Conservation (phyloP, 2,888 invertebrate genomes). For the Morpho helenor region DNA sequence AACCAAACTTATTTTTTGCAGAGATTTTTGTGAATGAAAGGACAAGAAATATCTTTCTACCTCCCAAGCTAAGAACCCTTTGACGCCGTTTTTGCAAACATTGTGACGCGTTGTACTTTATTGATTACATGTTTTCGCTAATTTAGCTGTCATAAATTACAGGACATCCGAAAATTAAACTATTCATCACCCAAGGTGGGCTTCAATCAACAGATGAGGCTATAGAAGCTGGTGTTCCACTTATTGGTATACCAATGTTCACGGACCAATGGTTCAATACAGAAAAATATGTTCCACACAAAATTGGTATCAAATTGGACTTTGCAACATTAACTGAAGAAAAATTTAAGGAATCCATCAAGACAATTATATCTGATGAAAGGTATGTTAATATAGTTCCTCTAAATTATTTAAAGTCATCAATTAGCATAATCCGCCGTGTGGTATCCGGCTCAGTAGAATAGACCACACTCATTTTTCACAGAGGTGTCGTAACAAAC, state of each 20-base stretch:
- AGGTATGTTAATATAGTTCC: constrained; percentile 19
- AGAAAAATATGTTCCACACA: background rate
- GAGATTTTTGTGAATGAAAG: too few species aligned
- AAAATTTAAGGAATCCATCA: background rate
- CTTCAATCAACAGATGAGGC: too few species aligned
- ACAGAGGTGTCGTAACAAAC: too few species aligned
- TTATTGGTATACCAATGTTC: background rate
- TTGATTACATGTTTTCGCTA: background rate
- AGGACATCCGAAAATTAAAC: background rate
- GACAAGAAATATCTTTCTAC: too few species aligned
- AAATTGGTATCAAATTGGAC: constrained; percentile 3
- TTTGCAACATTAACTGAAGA: background rate
- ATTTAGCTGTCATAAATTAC: background rate
- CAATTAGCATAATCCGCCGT: too few species aligned
- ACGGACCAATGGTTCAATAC: constrained; percentile 3
- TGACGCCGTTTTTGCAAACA: too few species aligned
- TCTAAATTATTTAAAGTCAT: too few species aligned
- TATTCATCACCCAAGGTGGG: background rate
- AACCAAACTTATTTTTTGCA: too few species aligned
- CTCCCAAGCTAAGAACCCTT: too few species aligned
- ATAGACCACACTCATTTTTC: too few species aligned
- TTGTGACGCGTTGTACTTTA: too few species aligned
- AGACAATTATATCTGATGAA: constrained; percentile 22
- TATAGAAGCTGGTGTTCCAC: background rate
- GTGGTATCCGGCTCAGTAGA: too few species aligned